These are phyloP conservation scores for Drosophila paranaensis DNA, from an alignment of 2,888 invertebrate species.

Conservation along the genomic window DNA sequence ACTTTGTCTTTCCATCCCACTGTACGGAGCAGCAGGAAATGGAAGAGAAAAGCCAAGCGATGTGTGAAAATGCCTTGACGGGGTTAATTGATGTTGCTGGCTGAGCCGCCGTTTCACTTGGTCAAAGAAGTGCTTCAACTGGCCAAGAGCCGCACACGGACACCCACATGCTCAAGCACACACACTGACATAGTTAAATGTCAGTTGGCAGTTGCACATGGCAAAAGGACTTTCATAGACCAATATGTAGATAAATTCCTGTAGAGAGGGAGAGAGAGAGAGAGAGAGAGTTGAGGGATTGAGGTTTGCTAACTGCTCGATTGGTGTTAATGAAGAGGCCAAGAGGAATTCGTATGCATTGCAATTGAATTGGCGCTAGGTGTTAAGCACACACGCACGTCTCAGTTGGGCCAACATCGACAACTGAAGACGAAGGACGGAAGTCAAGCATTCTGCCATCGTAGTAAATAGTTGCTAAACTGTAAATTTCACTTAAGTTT, in stretches of 20 bases:
- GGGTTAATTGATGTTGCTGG: conserved; percentile 66
- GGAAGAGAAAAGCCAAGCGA: conserved; percentile 14
- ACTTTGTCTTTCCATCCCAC: neutral
- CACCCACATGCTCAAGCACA: conserved; percentile 9
- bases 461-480: neutral
- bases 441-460: neutral
- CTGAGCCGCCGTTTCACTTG: conserved; percentile 48
- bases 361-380: conserved; percentile 14
- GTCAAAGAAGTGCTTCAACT: conserved; percentile 52
- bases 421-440: neutral
- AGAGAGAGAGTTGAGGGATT: too few relatives aligned
- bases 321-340: conserved; percentile 7
- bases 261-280: too few relatives aligned
- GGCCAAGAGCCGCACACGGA: conserved; percentile 15
- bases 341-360: conserved; percentile 2
- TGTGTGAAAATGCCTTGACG: conserved; percentile 44
- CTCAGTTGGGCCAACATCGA: too few relatives aligned
- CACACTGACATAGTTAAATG: conserved; percentile 22
- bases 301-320: neutral
- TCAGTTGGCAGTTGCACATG: conserved; percentile 1
- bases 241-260: conserved; percentile 35
- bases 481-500: neutral
- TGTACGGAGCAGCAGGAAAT: conserved; percentile 1
- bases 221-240: conserved; percentile 4
- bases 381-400: too few relatives aligned